Evolutionary conservation across 2,888 invertebrate genomes (phyloP).

Genomic region (Stenolophus ochropezus): DNA sequence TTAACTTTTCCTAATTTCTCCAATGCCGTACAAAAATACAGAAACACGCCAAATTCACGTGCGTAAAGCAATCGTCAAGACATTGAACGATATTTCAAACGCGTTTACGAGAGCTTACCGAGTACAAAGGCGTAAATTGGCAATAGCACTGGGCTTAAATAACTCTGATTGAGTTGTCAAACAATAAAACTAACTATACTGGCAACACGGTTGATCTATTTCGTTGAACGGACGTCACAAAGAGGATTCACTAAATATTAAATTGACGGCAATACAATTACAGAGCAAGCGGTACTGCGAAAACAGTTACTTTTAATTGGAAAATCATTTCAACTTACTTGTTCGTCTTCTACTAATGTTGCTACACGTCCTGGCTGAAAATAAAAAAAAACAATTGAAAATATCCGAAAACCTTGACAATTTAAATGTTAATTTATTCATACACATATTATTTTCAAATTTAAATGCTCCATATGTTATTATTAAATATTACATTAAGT

Average conservation of each 20-base stretch:
- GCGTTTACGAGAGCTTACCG: not conserved
- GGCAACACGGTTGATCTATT: constrained; percentile 16
- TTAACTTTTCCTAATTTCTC: constrained; percentile 23
- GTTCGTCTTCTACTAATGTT: constrained; percentile 86
- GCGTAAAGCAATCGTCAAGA: not conserved
- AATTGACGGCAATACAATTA: constrained; percentile 20
- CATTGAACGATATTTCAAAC: constrained; percentile 25
- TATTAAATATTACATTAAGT: too few relatives aligned
- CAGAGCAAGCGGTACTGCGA: constrained; percentile 2
- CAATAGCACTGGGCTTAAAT: constrained; percentile 30
- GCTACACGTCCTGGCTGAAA: constrained; percentile 94
- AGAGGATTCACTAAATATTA: constrained; percentile 12
- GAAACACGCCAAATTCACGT: constrained; percentile 29
- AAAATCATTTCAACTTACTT: constrained; percentile 77
- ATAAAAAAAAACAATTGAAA: constrained; percentile 66
- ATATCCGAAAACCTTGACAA: not conserved
- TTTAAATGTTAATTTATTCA: not conserved
- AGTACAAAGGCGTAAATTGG: constrained; percentile 39
- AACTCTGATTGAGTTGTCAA: constrained; percentile 27
- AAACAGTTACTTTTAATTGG: not conserved
- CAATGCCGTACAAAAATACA: constrained; percentile 29
- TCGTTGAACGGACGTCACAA: constrained; percentile 30
- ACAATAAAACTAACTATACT: constrained; percentile 41
- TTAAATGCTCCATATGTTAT: constrained; percentile 5
- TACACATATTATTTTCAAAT: not conserved